phyloP scores from a whole-genome alignment of 2,113 vertebrate species.

The Sphaerodactylus townsendi region DNA sequence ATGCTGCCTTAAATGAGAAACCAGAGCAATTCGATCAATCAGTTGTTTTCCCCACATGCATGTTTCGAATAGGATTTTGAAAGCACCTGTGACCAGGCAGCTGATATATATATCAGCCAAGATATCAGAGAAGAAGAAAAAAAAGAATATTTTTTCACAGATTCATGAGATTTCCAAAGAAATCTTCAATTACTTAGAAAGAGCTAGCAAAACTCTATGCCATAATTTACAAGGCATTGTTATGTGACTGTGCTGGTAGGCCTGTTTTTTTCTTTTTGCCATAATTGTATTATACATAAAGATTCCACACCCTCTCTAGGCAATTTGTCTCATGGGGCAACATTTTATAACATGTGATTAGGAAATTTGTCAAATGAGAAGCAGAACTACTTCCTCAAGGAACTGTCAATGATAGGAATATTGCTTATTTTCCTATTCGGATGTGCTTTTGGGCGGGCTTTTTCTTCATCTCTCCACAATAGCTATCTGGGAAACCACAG shows the following conservation, averaged over 20 bases:
- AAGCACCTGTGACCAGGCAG: neutral
- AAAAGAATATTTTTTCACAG: neutral
- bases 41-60: neutral
- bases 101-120: neutral
- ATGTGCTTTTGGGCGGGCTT: no score
- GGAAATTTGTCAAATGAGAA: neutral
- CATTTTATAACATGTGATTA: neutral
- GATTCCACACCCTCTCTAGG: neutral
- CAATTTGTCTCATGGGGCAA: no score
- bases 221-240: neutral
- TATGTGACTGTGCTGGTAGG: neutral
- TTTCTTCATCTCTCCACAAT: no score
- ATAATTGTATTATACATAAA: no score
- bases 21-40: neutral
- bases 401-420: no score
- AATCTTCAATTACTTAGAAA: neutral
- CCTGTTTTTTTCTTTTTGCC: no score
- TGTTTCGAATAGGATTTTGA: neutral
- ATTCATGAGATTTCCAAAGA: neutral
- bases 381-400: no score
- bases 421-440: no score
- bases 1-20: constrained; percentile 1
- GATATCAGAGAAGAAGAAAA: neutral
- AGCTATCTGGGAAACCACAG: no score
- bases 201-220: neutral